Evolutionary conservation across 2,888 invertebrate genomes (phyloP).

Genomic region (Beris morrisii): DNA sequence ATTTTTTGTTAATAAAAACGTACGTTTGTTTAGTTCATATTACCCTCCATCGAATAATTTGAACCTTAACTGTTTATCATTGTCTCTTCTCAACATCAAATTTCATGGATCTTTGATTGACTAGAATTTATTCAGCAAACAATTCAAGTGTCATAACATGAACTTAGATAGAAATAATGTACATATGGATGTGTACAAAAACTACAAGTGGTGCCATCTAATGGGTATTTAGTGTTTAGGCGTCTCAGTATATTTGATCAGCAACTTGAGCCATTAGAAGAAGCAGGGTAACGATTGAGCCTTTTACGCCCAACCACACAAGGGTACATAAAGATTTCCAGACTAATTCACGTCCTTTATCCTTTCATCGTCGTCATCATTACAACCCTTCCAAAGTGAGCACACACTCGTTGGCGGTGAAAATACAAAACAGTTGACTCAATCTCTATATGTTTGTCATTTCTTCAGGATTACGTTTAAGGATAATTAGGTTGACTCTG

Average conservation of each 20-base stretch:
- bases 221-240: slow-evolving; percentile 39
- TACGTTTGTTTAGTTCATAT: too few relatives aligned
- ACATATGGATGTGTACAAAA: slow-evolving; percentile 25
- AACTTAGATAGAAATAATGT: slow-evolving; percentile 5
- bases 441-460: too few relatives aligned
- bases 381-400: slow-evolving; percentile 25
- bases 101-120: too few relatives aligned
- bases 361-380: slow-evolving; percentile 28
- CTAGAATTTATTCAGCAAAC: not conserved
- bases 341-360: slow-evolving; percentile 30
- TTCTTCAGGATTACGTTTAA: too few relatives aligned
- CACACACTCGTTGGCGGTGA: slow-evolving; percentile 1
- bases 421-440: too few relatives aligned
- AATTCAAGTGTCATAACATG: not conserved
- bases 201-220: slow-evolving; percentile 41
- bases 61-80: too few relatives aligned
- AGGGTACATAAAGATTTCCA: slow-evolving; percentile 24
- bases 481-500: too few relatives aligned
- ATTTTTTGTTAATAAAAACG: too few relatives aligned
- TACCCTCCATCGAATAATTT: too few relatives aligned
- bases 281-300: slow-evolving; percentile 7
- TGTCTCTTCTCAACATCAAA: too few relatives aligned
- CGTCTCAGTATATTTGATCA: slow-evolving; percentile 17
- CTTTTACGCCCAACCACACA: slow-evolving; percentile 16
- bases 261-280: slow-evolving; percentile 21